Conservation (phyloP, 1,140 invertebrate species). For the Sminthurinus signatus region DNA sequence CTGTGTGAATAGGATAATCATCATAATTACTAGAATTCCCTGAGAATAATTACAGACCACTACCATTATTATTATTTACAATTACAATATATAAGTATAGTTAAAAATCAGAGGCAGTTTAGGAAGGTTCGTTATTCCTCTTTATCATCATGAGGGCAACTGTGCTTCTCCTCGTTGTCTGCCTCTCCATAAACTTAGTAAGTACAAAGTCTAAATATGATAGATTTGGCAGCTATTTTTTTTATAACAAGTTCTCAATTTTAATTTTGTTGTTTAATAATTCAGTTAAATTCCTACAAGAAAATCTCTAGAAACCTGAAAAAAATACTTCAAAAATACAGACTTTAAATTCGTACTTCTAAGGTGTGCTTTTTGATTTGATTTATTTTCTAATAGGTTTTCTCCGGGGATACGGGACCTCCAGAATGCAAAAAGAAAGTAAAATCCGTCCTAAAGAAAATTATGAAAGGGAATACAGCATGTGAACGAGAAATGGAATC, state of each 20-base stretch:
- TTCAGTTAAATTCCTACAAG: too few species aligned
- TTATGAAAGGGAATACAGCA: slow-evolving; percentile 7
- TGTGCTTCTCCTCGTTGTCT: slow-evolving; percentile 1
- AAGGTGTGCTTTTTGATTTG: not conserved
- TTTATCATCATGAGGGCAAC: slow-evolving; percentile 1
- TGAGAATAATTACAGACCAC: too few species aligned
- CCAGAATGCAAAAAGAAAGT: slow-evolving; percentile 15
- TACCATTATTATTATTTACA: too few species aligned
- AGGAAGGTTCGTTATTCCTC: not conserved
- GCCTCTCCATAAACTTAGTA: not conserved
- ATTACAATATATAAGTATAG: not conserved
- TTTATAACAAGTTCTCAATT: too few species aligned
- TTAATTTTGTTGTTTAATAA: too few species aligned
- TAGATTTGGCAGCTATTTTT: too few species aligned
- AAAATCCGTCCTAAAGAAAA: slow-evolving; percentile 8
- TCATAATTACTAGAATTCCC: too few species aligned
- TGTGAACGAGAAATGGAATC: slow-evolving; percentile 11
- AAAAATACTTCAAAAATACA: too few species aligned
- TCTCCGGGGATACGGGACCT: not conserved
- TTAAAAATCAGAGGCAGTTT: not conserved
- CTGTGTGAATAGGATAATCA: too few species aligned
- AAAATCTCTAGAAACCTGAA: too few species aligned
- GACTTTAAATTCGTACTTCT: not conserved
- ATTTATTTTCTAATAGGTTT: not conserved
- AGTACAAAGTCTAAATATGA: too few species aligned